These are phyloP conservation scores for Mythimna albipuncta DNA, from an alignment of 2,888 invertebrate species.

Conservation along the genomic window DNA sequence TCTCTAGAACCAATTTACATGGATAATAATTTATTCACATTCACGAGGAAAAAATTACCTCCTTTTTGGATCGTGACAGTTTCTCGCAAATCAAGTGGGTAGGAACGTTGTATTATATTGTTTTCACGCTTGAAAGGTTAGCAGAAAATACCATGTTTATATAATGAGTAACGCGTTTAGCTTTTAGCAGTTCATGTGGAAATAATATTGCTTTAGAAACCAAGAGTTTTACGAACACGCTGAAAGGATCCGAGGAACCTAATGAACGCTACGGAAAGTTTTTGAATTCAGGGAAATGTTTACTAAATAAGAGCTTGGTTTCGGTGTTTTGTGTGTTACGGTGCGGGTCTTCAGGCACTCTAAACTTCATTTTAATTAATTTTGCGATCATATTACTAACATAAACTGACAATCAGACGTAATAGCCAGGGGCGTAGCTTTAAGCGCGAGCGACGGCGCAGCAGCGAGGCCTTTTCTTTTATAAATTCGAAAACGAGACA, in stretches of 20 bases:
- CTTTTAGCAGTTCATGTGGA: slow-evolving; percentile 44
- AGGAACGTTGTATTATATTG: slow-evolving; percentile 27
- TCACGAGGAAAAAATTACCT: slow-evolving; percentile 6
- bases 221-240: slow-evolving; percentile 19
- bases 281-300: slow-evolving; percentile 23
- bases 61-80: slow-evolving; percentile 12
- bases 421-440: no score
- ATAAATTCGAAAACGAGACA: no score
- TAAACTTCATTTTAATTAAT: not conserved
- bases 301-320: not conserved
- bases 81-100: slow-evolving; percentile 25
- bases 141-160: slow-evolving; percentile 47
- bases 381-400: not conserved
- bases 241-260: slow-evolving; percentile 8
- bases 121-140: slow-evolving; percentile 45
- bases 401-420: not conserved
- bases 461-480: no score
- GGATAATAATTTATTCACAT: slow-evolving; percentile 27
- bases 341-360: not conserved
- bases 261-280: slow-evolving; percentile 15
- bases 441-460: no score
- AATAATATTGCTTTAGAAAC: slow-evolving; percentile 33
- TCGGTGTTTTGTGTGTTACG: not conserved
- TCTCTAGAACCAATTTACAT: slow-evolving; percentile 31
- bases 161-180: slow-evolving; percentile 40